A percentile compares a stretch with the other conserved stretches of the same genome.
These are phyloP conservation scores for Ciconia stormi DNA, from an alignment of 2,113 vertebrate species.

Conservation along the genomic window DNA sequence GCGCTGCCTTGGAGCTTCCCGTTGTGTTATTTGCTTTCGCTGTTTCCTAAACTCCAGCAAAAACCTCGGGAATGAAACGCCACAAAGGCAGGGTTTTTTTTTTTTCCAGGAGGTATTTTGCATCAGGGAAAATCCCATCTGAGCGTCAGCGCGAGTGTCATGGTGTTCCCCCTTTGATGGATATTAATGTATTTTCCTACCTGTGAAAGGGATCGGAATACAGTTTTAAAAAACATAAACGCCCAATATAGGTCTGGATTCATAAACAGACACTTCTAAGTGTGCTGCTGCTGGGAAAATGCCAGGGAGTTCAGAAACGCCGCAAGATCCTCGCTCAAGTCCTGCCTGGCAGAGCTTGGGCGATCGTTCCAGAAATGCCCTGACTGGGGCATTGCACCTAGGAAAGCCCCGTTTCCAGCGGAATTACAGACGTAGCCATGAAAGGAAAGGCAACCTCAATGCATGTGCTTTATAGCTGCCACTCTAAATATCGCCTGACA, in stretches of 20 bases:
- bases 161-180: background rate
- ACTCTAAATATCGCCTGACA: background rate
- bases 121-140: background rate
- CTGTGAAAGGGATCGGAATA: background rate
- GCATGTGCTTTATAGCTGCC: background rate
- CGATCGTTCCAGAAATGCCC: background rate
- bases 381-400: fast-evolving
- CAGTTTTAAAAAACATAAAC: background rate
- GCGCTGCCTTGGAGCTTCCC: background rate
- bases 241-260: background rate
- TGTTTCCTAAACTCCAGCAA: background rate
- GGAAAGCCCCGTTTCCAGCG: background rate
- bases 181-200: constrained; percentile 25
- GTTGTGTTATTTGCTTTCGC: background rate
- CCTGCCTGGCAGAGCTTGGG: background rate
- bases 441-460: background rate
- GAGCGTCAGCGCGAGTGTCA: background rate
- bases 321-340: background rate
- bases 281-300: background rate
- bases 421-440: background rate
- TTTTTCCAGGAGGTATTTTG: constrained; percentile 24
- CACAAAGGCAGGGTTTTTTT: background rate
- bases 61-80: background rate
- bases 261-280: background rate
- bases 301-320: background rate